phyloP scores from a whole-genome alignment of 2,888 invertebrate genomes.

The Caradrina clavipalpis region DNA sequence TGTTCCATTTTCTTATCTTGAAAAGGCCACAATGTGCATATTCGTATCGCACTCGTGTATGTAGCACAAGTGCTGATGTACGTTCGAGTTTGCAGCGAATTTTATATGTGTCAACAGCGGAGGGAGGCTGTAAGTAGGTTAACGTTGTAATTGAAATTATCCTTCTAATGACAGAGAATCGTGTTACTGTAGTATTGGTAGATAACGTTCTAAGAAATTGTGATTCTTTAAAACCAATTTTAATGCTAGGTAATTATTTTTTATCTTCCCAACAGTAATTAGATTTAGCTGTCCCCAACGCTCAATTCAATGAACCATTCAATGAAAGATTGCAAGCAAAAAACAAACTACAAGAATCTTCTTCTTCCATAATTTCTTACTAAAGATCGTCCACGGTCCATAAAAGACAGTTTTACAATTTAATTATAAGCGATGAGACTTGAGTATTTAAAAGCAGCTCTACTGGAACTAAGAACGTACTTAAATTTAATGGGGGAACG shows the following conservation, averaged over 20 bases:
- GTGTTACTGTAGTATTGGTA: neutral
- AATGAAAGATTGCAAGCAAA: slow-evolving; percentile 29
- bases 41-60: slow-evolving; percentile 51
- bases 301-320: slow-evolving; percentile 25
- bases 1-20: slow-evolving; percentile 66
- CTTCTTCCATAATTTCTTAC: slow-evolving; percentile 50
- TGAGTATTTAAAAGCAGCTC: slow-evolving; percentile 69
- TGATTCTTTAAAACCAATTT: neutral
- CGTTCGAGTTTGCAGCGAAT: slow-evolving; percentile 54
- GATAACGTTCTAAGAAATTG: neutral
- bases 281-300: neutral
- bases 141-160: slow-evolving; percentile 33
- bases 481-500: slow-evolving; percentile 71
- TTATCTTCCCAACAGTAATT: neutral
- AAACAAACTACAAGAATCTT: slow-evolving; percentile 14
- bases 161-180: neutral
- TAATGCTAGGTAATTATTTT: neutral
- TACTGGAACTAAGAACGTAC: slow-evolving; percentile 72
- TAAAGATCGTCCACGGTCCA: slow-evolving; percentile 59
- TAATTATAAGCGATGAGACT: slow-evolving; percentile 70
- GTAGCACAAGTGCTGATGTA: slow-evolving; percentile 53
- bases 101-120: slow-evolving; percentile 47
- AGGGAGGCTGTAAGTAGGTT: slow-evolving; percentile 41
- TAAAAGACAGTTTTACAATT: slow-evolving; percentile 69
- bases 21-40: slow-evolving; percentile 63